Percentiles rank a stretch among this genome's conserved stretches.
Conservation (phyloP, 2,888 invertebrate genomes). For the Aphodius granarius region DNA sequence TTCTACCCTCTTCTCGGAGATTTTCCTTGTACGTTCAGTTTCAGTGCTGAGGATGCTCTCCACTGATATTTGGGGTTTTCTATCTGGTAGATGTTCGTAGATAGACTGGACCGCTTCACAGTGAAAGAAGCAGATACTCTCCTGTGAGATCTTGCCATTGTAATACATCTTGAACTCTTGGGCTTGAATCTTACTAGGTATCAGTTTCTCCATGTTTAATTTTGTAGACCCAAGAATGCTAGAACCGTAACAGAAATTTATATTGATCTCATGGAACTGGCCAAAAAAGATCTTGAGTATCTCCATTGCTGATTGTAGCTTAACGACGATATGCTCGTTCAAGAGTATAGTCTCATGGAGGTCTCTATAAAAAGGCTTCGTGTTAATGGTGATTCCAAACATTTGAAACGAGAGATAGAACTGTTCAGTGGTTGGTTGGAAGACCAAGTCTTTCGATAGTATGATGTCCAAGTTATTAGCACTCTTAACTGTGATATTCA, state of each 20-base stretch:
- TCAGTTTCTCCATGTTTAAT: constrained; percentile 39
- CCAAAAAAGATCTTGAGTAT: constrained; percentile 43
- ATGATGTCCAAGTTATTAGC: constrained; percentile 62
- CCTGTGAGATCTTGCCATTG: constrained; percentile 24
- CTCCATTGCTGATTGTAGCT: constrained; percentile 40
- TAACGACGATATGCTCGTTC: constrained; percentile 49
- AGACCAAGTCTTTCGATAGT: constrained; percentile 47
- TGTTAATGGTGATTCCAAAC: constrained; percentile 48
- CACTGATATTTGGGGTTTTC: constrained; percentile 43
- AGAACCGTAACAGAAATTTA: constrained; percentile 44
- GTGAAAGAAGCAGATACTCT: constrained; percentile 40
- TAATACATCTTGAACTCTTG: constrained; percentile 21
- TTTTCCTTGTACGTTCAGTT: constrained; percentile 15
- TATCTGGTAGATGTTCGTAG: constrained; percentile 16
- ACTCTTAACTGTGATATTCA: constrained; percentile 60
- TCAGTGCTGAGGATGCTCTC: constrained; percentile 31
- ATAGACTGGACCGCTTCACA: constrained; percentile 22
- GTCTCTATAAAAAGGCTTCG: constrained; percentile 46
- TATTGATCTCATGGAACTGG: constrained; percentile 39
- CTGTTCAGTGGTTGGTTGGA: constrained; percentile 40
- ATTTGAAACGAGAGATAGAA: constrained; percentile 46
- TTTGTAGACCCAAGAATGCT: constrained; percentile 44
- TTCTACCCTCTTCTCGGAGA: constrained; percentile 11
- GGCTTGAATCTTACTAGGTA: constrained; percentile 22
- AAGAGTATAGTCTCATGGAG: constrained; percentile 43